phyloP scores from a whole-genome alignment of 1,140 invertebrate species.

The Eumaeus atala region DNA sequence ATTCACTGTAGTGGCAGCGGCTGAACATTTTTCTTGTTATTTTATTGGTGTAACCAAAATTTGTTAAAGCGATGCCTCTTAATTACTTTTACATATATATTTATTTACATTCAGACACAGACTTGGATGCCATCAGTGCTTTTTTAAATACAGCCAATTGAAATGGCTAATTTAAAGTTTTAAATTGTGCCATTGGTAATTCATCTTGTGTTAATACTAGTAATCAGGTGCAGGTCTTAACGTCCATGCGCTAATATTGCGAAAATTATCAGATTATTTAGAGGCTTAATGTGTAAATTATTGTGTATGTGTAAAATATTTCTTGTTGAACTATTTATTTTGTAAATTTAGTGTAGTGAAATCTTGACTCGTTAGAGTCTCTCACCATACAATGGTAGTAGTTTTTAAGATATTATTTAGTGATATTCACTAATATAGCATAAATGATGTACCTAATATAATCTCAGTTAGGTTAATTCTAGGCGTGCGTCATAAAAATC shows the following conservation, averaged over 20 bases:
- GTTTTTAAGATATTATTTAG: constrained; percentile 41
- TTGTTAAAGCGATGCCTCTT: background rate
- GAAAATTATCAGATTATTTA: constrained; percentile 24
- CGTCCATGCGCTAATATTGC: no score
- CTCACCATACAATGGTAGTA: constrained; percentile 51
- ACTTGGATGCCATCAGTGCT: no score
- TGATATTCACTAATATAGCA: constrained; percentile 49
- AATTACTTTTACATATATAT: background rate
- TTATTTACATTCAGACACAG: background rate
- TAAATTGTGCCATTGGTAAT: no score
- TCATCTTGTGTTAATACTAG: no score
- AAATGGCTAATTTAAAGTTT: no score
- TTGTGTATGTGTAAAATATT: no score
- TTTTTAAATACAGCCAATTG: no score
- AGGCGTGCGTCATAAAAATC: constrained; percentile 7
- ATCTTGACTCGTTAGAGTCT: constrained; percentile 31
- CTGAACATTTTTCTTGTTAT: background rate
- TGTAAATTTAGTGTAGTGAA: constrained; percentile 40
- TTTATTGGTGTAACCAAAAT: constrained; percentile 5
- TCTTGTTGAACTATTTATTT: constrained; percentile 64
- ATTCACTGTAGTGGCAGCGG: no score
- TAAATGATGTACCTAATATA: constrained; percentile 63
- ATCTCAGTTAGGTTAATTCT: constrained; percentile 51
- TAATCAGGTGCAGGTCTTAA: no score
- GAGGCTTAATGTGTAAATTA: constrained; percentile 64